Evolutionary conservation across 1,140 invertebrate genomes (phyloP).

Genomic region (Papilio aristodemus): DNA sequence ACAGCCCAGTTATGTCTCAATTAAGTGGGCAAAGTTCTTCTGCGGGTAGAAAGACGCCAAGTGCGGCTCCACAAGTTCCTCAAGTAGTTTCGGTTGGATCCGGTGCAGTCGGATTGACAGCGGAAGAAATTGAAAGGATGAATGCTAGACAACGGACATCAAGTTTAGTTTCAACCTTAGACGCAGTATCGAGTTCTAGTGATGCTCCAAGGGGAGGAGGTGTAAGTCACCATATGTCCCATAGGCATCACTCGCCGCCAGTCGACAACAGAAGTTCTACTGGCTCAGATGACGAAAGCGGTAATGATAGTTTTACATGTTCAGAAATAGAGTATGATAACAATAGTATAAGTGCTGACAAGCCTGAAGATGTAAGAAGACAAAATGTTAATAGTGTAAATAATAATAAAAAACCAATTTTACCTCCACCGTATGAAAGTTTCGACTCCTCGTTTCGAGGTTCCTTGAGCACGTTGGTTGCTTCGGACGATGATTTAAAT

Average conservation of each 20-base stretch:
- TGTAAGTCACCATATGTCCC: slow-evolving; percentile 83
- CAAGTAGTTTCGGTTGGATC: slow-evolving; percentile 82
- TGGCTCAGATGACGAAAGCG: slow-evolving; percentile 93
- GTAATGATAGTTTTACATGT: slow-evolving; percentile 98
- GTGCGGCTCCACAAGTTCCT: slow-evolving; percentile 82
- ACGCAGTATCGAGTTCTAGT: slow-evolving; percentile 95
- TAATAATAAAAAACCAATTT: slow-evolving; percentile 83
- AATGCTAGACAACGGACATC: slow-evolving; percentile 92
- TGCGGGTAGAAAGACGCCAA: slow-evolving; percentile 85
- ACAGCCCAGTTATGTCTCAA: slow-evolving; percentile 95
- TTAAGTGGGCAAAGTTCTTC: slow-evolving; percentile 91
- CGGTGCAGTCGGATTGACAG: slow-evolving; percentile 90
- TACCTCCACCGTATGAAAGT: slow-evolving; percentile 91
- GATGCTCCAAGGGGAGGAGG: slow-evolving; percentile 87
- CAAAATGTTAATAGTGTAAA: slow-evolving; percentile 81
- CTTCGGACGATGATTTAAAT: slow-evolving; percentile 93
- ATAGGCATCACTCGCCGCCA: slow-evolving; percentile 85
- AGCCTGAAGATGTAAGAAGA: slow-evolving; percentile 84
- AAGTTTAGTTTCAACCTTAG: slow-evolving; percentile 94
- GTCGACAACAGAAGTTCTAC: slow-evolving; percentile 90
- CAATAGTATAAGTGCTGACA: slow-evolving; percentile 90
- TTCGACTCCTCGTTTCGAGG: slow-evolving; percentile 96
- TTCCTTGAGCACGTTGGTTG: slow-evolving; percentile 94
- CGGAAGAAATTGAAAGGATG: slow-evolving; percentile 95
- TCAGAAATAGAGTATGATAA: slow-evolving; percentile 99